Conservation (phyloP, 2,888 invertebrate species). For the Exocentrus adspersus region DNA sequence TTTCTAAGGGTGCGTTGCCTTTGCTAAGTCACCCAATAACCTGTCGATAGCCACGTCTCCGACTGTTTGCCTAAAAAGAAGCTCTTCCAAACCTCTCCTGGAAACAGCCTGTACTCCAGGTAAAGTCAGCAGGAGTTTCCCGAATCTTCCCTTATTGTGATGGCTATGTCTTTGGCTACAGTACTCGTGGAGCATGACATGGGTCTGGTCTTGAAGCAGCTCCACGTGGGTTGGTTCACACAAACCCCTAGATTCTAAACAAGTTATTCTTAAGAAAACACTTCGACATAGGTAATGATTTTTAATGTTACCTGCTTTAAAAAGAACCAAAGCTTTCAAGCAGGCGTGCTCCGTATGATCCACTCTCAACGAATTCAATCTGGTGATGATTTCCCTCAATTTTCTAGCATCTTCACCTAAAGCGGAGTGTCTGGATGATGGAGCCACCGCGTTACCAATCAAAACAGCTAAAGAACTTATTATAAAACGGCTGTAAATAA, state of each 20-base stretch:
- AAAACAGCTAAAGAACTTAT: constrained; percentile 55
- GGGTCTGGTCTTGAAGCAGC: constrained; percentile 83
- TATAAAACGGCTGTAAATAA: no score
- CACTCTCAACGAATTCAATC: constrained; percentile 73
- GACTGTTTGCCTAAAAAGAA: constrained; percentile 83
- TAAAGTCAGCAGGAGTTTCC: constrained; percentile 77
- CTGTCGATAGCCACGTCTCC: constrained; percentile 79
- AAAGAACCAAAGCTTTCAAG: constrained; percentile 83
- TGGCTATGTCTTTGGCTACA: constrained; percentile 63
- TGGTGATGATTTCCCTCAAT: constrained; percentile 73
- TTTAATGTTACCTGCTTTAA: constrained; percentile 85
- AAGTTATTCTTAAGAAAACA: no score
- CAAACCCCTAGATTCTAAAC: constrained; percentile 72
- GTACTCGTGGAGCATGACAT: constrained; percentile 80
- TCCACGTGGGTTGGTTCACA: constrained; percentile 71
- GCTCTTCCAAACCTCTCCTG: constrained; percentile 67
- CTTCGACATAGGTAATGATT: no score
- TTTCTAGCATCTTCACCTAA: constrained; percentile 69
- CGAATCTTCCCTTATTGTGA: constrained; percentile 72
- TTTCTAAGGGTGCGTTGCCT: constrained; percentile 50
- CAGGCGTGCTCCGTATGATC: constrained; percentile 88
- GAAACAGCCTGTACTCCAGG: constrained; percentile 69
- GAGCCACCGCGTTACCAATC: constrained; percentile 62
- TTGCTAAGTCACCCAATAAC: constrained; percentile 73
- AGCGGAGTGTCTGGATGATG: constrained; percentile 66